Evolutionary conservation across 2,888 invertebrate genomes (phyloP).

Genomic region (Margaritifera margaritifera): DNA sequence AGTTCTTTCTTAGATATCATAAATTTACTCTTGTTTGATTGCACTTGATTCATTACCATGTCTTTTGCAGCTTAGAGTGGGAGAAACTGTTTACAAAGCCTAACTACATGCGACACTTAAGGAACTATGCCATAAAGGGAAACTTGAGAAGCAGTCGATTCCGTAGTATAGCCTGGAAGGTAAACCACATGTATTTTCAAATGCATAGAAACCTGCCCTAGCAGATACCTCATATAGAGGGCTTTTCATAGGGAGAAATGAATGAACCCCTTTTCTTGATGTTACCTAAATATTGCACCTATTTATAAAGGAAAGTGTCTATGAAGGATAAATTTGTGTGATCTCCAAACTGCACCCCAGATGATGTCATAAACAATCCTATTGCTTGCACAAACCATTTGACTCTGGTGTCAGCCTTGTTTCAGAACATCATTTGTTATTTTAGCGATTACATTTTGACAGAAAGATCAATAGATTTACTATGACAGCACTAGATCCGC

Average conservation of each 20-base stretch:
- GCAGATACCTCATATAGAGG: not conserved
- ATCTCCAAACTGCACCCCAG: too few relatives aligned
- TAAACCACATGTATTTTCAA: slow-evolving; percentile 25
- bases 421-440: too few relatives aligned
- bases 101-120: slow-evolving; percentile 58
- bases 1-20: too few relatives aligned
- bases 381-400: too few relatives aligned
- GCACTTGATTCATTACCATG: not conserved
- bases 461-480: too few relatives aligned
- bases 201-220: not conserved
- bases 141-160: slow-evolving; percentile 69
- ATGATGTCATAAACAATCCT: too few relatives aligned
- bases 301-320: not conserved
- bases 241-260: not conserved
- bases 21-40: too few relatives aligned
- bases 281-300: too few relatives aligned
- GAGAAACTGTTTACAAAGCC: slow-evolving; percentile 64
- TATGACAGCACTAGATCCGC: too few relatives aligned
- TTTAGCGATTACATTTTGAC: too few relatives aligned
- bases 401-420: too few relatives aligned
- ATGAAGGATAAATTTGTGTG: not conserved
- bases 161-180: slow-evolving; percentile 72
- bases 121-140: slow-evolving; percentile 62
- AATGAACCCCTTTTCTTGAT: not conserved
- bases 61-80: slow-evolving; percentile 67